Percentiles rank a stretch among this genome's conserved stretches.
Evolutionary conservation across 2,797 vertebrate genomes (phyloP).

Genomic region (Rhinella marina): DNA sequence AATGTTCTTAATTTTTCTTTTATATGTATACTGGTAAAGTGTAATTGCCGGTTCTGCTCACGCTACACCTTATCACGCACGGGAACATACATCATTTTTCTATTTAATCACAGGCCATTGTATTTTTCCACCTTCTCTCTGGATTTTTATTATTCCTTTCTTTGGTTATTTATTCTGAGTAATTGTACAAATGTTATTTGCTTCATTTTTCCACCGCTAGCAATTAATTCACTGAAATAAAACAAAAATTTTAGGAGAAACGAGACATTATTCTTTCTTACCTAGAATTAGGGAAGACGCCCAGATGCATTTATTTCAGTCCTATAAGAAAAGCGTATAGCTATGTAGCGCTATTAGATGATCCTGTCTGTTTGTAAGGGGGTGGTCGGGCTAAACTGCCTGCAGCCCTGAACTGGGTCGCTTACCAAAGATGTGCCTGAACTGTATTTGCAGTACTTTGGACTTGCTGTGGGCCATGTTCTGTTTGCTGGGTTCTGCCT

Average conservation of each 20-base stretch:
- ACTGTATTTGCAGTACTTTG: too few relatives aligned
- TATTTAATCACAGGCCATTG: constrained; percentile 14
- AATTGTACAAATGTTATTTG: constrained; percentile 13
- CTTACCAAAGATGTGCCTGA: too few relatives aligned
- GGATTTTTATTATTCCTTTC: constrained; percentile 1
- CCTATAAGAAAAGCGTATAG: not conserved
- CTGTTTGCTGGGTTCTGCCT: too few relatives aligned
- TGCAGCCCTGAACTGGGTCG: too few relatives aligned
- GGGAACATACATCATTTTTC: constrained; percentile 29
- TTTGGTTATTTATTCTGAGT: not conserved
- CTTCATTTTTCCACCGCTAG: not conserved
- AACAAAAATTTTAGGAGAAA: not conserved
- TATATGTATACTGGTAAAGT: constrained; percentile 43
- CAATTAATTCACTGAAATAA: not conserved
- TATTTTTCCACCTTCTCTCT: not conserved
- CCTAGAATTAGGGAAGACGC: not conserved
- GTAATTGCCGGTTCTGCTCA: constrained; percentile 35
- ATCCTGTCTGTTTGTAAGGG: too few relatives aligned
- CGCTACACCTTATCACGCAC: constrained; percentile 26
- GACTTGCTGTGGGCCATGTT: too few relatives aligned
- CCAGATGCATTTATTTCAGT: not conserved
- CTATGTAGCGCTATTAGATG: not conserved
- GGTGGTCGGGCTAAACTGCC: too few relatives aligned
- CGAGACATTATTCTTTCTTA: not conserved
- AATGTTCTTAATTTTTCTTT: constrained; percentile 55